Percentiles rank a stretch among this genome's conserved stretches.
Evolutionary conservation across 2,797 vertebrate species (phyloP).

Genomic region (Hypotaenidia okinawae): DNA sequence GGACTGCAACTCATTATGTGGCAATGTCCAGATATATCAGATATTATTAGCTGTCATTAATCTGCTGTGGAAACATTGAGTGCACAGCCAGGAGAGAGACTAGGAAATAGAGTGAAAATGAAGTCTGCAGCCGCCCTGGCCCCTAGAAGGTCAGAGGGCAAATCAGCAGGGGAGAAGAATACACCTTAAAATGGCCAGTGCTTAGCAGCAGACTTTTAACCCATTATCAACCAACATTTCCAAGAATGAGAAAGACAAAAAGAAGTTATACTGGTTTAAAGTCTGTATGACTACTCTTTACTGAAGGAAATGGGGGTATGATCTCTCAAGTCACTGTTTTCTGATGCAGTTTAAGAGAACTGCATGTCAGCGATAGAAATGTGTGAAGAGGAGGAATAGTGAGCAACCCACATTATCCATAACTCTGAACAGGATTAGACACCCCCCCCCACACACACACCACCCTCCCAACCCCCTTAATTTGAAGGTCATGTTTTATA

Average conservation of each 20-base stretch:
- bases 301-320: not conserved
- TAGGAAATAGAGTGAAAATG: constrained; percentile 83
- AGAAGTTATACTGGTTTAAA: not conserved
- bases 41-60: constrained; percentile 99
- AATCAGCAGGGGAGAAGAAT: constrained; percentile 75
- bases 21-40: constrained; percentile 99
- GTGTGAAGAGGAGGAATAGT: not conserved
- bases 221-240: not conserved
- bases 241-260: not conserved
- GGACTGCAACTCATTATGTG: constrained; percentile 98
- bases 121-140: constrained; percentile 74
- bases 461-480: not conserved
- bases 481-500: not conserved
- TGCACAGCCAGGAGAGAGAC: constrained; percentile 76
- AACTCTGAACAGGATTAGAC: not conserved
- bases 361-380: not conserved
- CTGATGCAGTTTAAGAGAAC: not conserved
- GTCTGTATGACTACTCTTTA: not conserved
- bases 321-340: not conserved
- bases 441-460: too few species aligned
- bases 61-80: constrained; percentile 89
- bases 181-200: constrained; percentile 41
- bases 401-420: rapidly evolving
- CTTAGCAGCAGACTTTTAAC: constrained; percentile 67
- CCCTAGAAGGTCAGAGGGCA: constrained; percentile 81